A percentile compares a stretch with the other conserved stretches of the same genome.
phyloP scores from a whole-genome alignment of 2,888 invertebrate species.

The Himalopsyche tibetana region DNA sequence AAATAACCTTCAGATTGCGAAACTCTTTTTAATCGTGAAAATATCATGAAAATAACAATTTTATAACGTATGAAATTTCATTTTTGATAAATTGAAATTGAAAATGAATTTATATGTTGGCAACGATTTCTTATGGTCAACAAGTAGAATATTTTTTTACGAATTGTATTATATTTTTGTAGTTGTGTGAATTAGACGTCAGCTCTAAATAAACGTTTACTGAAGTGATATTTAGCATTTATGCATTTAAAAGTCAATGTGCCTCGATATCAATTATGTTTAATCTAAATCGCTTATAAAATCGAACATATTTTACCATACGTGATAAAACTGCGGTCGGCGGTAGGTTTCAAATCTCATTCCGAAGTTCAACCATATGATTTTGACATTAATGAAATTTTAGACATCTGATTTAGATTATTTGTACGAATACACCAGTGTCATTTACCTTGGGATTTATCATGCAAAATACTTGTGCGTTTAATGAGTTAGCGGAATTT shows the following conservation, averaged over 20 bases:
- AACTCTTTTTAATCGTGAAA: too few relatives aligned
- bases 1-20: too few relatives aligned
- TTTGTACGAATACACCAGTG: too few relatives aligned
- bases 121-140: too few relatives aligned
- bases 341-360: conserved; percentile 12
- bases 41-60: too few relatives aligned
- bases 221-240: background rate
- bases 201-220: background rate
- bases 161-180: background rate
- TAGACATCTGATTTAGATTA: too few relatives aligned
- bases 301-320: background rate
- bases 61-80: too few relatives aligned
- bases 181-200: background rate
- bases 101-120: too few relatives aligned
- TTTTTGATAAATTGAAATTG: too few relatives aligned
- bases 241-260: too few relatives aligned
- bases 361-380: conserved; percentile 9
- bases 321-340: conserved; percentile 5
- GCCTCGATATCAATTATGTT: background rate
- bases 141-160: too few relatives aligned
- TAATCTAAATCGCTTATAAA: background rate
- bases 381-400: too few relatives aligned
- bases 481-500: background rate
- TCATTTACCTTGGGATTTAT: background rate
- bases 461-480: background rate